Conservation (phyloP, 2,888 invertebrate genomes). For the Diogma glabrata region DNA sequence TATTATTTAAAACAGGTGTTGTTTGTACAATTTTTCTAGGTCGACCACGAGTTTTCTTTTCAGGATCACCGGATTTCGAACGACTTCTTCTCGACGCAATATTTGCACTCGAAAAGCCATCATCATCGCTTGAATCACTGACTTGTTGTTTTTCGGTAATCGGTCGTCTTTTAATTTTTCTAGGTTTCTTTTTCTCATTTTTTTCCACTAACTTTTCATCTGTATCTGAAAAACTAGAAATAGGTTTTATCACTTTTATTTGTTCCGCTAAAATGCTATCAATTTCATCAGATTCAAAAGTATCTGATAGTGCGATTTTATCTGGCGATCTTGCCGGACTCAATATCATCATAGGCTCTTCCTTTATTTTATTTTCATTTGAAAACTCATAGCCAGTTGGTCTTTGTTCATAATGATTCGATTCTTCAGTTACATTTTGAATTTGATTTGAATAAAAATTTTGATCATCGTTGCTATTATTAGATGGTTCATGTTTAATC, state of each 20-base stretch:
- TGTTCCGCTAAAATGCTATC: conserved; percentile 44
- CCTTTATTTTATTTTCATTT: conserved; percentile 2
- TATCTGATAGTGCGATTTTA: conserved; percentile 16
- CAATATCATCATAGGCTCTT: conserved; percentile 13
- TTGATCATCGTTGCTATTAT: conserved; percentile 27
- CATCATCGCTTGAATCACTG: conserved; percentile 31
- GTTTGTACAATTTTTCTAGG: conserved; percentile 30
- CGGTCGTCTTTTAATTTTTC: conserved; percentile 13
- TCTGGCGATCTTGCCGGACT: conserved; percentile 23
- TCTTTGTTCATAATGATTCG: not conserved
- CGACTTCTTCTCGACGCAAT: conserved; percentile 18
- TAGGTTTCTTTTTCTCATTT: conserved; percentile 22
- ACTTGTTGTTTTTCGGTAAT: conserved; percentile 22
- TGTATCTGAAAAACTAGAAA: conserved; percentile 19
- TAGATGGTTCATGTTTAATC: conserved; percentile 25
- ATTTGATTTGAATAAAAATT: conserved; percentile 10
- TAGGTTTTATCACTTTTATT: conserved; percentile 14
- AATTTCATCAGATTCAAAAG: conserved; percentile 21
- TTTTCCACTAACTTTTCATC: conserved; percentile 23
- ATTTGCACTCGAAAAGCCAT: conserved; percentile 20
- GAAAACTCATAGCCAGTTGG: not conserved
- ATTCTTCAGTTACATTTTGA: not conserved
- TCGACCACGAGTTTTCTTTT: conserved; percentile 34
- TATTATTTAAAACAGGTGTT: not conserved
- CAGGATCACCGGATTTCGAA: conserved; percentile 18